Conservation (phyloP, 2,797 vertebrate species). For the Trachurus trachurus region DNA sequence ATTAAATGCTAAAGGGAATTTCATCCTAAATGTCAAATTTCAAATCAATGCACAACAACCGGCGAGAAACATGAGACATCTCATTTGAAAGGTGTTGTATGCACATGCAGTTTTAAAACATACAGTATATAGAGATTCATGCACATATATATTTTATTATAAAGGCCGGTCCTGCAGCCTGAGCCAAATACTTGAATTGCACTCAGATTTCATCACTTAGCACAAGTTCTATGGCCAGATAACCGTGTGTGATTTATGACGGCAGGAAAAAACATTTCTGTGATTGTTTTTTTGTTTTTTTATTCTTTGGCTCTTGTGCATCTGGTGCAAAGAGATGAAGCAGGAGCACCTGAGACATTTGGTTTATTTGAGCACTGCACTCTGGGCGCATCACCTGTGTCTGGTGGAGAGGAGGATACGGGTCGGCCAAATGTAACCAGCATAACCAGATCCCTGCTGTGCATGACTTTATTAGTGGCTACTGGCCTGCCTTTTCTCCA, state of each 20-base stretch:
- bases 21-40: slow-evolving; percentile 54
- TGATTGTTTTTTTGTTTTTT: slow-evolving; percentile 22
- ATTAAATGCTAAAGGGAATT: slow-evolving; percentile 45
- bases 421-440: slow-evolving; percentile 48
- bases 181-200: background rate
- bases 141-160: background rate
- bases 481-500: slow-evolving; percentile 22
- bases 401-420: slow-evolving; percentile 16
- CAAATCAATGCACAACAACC: slow-evolving; percentile 42
- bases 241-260: slow-evolving; percentile 43
- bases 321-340: slow-evolving; percentile 48
- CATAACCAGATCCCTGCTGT: slow-evolving; percentile 3
- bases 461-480: slow-evolving; percentile 33
- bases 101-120: background rate
- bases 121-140: too few relatives aligned
- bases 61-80: background rate
- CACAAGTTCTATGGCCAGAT: slow-evolving; percentile 19
- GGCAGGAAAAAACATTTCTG: slow-evolving; percentile 39
- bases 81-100: background rate
- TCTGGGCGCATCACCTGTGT: slow-evolving; percentile 27
- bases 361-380: slow-evolving; percentile 36
- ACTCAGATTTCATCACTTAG: background rate
- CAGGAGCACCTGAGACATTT: slow-evolving; percentile 37
- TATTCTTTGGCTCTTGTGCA: slow-evolving; percentile 46
- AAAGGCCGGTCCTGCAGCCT: background rate